Evolutionary conservation across 2,888 invertebrate species (phyloP), one percentile per base, ranked within the genome.

Genomic region (Incurvaria masculella): DNA sequence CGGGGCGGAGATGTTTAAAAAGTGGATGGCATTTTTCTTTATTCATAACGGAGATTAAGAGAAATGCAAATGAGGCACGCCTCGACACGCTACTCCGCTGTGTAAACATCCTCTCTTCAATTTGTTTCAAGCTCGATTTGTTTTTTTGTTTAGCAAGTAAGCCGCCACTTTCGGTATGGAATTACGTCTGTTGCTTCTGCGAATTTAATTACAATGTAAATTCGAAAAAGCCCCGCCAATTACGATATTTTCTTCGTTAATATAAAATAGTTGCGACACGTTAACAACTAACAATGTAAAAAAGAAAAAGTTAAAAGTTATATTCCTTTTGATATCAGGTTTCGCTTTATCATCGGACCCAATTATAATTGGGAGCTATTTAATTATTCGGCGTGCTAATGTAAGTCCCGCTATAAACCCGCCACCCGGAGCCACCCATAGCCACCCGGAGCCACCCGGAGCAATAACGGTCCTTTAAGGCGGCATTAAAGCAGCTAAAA

Each of bases 1-100:
- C 23, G 23, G 23, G 10, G 23, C 23, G 23, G 23, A 23, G 33
- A 14, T 14, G 33, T 33, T 33, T 33, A 14, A 33, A 33, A 33
- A 41, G 41, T 18, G 21, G 41, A 17, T 11, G n/a, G 21, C 6
- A 11, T 41, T 41, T 39, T 41, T 41, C 76, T 78, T 75, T 78
- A 76, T 78, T 78, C 78, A 78, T 78, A 76, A 75, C 76, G 63
- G 62, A 66, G 78, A 78, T 78, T 78, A 78, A 67, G 71, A 69
- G 70, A 70, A 72, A 76, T 76, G 75, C 74, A 78, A 78, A 78
- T 78, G 76, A 72, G 72, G 66, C 71, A 63, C 61, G 68, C 68
- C 66, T 69, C 63, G 64, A 63, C 60, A 58, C 2, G 66, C 69
- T 75, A 75, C 78, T 78, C 75, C 75, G 74, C 71, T 76, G 70